These are phyloP conservation scores for Labeo catla DNA, from an alignment of 2,113 vertebrate species.

Conservation along the genomic window DNA sequence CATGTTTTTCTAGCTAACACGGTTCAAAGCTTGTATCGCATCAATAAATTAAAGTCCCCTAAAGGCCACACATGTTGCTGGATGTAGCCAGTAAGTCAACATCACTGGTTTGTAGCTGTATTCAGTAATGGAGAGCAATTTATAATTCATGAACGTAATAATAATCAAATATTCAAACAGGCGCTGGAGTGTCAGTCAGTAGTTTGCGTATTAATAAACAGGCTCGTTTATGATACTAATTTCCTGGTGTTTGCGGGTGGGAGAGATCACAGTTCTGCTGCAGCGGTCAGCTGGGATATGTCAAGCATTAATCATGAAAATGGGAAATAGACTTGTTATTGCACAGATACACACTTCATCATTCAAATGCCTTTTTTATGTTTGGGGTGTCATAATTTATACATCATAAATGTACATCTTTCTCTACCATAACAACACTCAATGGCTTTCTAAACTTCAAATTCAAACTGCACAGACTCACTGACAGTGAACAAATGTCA, in stretches of 20 bases:
- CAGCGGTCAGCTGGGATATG: slow-evolving; percentile 59
- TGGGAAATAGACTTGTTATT: slow-evolving; percentile 72
- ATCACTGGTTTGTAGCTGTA: slow-evolving; percentile 12
- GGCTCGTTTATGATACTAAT: slow-evolving; percentile 12
- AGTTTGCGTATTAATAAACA: slow-evolving; percentile 23
- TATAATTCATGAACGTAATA: slow-evolving; percentile 31
- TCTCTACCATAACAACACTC: neutral
- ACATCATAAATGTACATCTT: slow-evolving; percentile 7
- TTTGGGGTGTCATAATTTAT: neutral
- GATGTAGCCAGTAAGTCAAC: neutral
- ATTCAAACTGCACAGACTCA: neutral
- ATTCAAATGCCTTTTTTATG: slow-evolving; percentile 58
- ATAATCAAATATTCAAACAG: slow-evolving; percentile 32
- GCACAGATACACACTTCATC: slow-evolving; percentile 70
- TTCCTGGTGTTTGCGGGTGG: neutral
- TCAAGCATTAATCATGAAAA: slow-evolving; percentile 69
- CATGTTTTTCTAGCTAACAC: slow-evolving; percentile 18
- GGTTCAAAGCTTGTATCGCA: slow-evolving; percentile 12
- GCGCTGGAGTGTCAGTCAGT: neutral
- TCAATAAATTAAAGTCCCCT: slow-evolving; percentile 27
- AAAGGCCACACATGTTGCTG: slow-evolving; percentile 15
- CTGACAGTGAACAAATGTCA: neutral
- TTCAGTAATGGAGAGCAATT: slow-evolving; percentile 15
- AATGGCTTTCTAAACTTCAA: neutral
- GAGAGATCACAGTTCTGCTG: slow-evolving; percentile 7